Percentiles rank a stretch among this genome's conserved stretches.
Evolutionary conservation across 2,113 vertebrate genomes (phyloP).

Genomic region (Lagenorhynchus albirostris): DNA sequence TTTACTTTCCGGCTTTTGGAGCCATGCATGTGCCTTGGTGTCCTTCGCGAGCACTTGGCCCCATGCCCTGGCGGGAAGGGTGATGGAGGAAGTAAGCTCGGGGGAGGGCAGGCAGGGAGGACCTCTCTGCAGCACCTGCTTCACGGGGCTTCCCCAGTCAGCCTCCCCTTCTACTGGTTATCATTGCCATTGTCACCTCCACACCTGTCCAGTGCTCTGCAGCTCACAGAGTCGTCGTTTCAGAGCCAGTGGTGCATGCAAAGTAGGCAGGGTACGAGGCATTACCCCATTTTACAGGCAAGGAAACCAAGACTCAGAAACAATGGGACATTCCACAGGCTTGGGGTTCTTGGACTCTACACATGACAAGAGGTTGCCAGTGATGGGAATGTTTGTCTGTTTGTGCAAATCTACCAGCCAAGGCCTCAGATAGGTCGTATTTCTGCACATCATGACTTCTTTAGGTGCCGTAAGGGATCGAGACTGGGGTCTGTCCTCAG

Average conservation of each 20-base stretch:
- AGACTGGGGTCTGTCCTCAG: background rate
- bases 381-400: fast-evolving
- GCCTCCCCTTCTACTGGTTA: background rate
- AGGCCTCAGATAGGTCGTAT: background rate
- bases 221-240: background rate
- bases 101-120: background rate
- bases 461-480: background rate
- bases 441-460: background rate
- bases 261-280: background rate
- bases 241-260: background rate
- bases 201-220: background rate
- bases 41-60: background rate
- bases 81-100: background rate
- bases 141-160: background rate
- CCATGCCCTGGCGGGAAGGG: background rate
- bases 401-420: no score
- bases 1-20: background rate
- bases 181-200: background rate
- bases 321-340: background rate
- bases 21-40: background rate
- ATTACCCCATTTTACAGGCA: background rate
- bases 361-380: background rate
- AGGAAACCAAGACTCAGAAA: background rate
- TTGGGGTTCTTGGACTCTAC: background rate
- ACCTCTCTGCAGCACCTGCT: background rate